Evolutionary conservation across 2,113 vertebrate genomes (phyloP).

Genomic region (Glareola pratincola): DNA sequence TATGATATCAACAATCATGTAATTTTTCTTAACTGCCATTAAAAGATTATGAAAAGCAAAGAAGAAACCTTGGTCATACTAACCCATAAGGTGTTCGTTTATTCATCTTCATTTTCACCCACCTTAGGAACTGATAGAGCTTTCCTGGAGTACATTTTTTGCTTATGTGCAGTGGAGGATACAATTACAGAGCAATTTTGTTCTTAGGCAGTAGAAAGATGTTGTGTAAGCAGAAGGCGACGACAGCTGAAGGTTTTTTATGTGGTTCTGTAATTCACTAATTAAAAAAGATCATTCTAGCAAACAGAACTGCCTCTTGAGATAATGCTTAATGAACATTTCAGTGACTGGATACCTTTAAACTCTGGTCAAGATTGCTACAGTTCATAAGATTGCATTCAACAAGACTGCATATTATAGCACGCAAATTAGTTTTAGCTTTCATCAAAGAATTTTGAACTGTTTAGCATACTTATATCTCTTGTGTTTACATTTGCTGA

Average conservation of each 20-base stretch:
- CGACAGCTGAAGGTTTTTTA: constrained; percentile 28
- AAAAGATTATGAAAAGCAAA: background rate
- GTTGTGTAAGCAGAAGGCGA: constrained; percentile 30
- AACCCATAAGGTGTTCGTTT: background rate
- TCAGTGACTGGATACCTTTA: constrained; percentile 51
- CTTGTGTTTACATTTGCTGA: constrained; percentile 59
- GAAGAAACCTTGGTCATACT: background rate
- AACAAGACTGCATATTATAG: background rate
- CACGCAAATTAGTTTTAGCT: constrained; percentile 33
- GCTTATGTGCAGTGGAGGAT: background rate
- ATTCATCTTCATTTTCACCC: background rate
- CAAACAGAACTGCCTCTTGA: constrained; percentile 55
- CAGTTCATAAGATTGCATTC: constrained; percentile 38
- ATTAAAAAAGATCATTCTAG: constrained; percentile 53
- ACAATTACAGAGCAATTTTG: constrained; percentile 36
- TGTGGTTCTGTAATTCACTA: constrained; percentile 38
- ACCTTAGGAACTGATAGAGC: background rate
- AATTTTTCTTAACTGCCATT: background rate
- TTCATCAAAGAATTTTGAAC: constrained; percentile 32
- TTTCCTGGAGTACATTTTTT: background rate
- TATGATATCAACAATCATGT: background rate
- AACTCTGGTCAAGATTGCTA: constrained; percentile 39
- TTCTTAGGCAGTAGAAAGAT: constrained; percentile 24
- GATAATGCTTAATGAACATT: constrained; percentile 66
- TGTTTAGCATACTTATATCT: constrained; percentile 52